Evolutionary conservation across 2,113 vertebrate species (phyloP).

Genomic region (Ageneiosus marmoratus): DNA sequence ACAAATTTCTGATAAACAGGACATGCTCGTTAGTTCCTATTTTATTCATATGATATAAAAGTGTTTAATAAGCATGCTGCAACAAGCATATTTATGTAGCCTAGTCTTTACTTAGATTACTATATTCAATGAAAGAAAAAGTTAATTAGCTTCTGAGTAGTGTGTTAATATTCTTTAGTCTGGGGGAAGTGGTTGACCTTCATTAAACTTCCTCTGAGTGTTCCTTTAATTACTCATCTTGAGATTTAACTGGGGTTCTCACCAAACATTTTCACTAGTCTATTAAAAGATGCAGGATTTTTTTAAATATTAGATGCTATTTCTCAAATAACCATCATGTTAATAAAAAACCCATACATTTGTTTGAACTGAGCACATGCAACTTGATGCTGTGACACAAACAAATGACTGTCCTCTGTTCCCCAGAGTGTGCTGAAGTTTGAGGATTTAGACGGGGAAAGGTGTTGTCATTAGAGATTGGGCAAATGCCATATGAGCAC

Average conservation of each 20-base stretch:
- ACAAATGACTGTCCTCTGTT: not conserved
- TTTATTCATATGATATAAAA: not conserved
- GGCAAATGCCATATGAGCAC: conserved; percentile 62
- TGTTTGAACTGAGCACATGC: not conserved
- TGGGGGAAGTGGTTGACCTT: conserved; percentile 22
- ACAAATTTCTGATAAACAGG: not conserved
- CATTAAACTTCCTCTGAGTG: conserved; percentile 16
- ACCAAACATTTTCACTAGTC: not conserved
- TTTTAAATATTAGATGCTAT: not conserved
- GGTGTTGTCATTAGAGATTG: conserved; percentile 71
- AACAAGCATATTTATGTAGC: not conserved
- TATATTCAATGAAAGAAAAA: conserved; percentile 19
- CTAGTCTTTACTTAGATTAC: not conserved
- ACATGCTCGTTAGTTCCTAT: not conserved
- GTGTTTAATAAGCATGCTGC: not conserved
- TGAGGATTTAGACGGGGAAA: conserved; percentile 63
- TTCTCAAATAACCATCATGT: not conserved
- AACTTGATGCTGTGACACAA: conserved; percentile 7
- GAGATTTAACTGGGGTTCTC: not conserved
- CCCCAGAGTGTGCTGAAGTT: conserved; percentile 59
- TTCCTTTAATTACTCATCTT: conserved; percentile 10
- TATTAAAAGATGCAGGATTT: not conserved
- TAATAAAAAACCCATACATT: conserved; percentile 1
- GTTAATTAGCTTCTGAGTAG: conserved; percentile 37
- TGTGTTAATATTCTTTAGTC: not conserved